A percentile compares a stretch with the other conserved stretches of the same genome.
Conservation (phyloP, 2,888 invertebrate genomes). For the Slavum lentiscoides region DNA sequence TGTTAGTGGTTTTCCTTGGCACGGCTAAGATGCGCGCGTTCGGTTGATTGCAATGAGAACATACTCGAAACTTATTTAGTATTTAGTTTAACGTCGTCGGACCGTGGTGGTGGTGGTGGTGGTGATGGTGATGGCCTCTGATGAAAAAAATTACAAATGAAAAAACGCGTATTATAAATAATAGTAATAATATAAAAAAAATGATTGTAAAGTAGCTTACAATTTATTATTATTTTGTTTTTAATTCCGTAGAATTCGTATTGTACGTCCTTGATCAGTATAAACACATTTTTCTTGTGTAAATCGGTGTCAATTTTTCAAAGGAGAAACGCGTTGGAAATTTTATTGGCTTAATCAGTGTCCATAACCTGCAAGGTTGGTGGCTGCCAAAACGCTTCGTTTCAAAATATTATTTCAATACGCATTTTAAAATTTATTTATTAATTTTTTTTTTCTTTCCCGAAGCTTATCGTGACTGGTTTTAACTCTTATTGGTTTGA, state of each 20-base stretch:
- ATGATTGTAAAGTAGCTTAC: neutral
- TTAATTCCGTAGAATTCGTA: neutral
- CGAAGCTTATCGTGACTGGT: neutral
- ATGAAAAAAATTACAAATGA: constrained; percentile 3
- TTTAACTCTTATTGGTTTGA: constrained; percentile 8
- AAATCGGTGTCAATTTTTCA: constrained; percentile 17
- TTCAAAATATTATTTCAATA: constrained; percentile 6
- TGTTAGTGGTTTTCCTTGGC: constrained; percentile 49
- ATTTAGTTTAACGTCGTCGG: neutral
- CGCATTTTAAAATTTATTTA: constrained; percentile 24
- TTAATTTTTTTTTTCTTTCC: neutral
- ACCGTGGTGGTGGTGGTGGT: neutral
- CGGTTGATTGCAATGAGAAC: constrained; percentile 35
- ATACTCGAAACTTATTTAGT: neutral
- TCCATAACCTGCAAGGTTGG: neutral
- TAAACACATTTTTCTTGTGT: constrained; percentile 22
- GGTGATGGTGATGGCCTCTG: constrained; percentile 22
- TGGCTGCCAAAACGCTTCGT: constrained; percentile 1
- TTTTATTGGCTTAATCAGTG: neutral
- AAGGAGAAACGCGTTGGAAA: constrained; percentile 7
- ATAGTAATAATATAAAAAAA: neutral
- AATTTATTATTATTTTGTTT: too few relatives aligned
- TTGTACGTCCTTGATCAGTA: neutral
- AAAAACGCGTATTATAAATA: constrained; percentile 1
- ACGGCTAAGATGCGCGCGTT: constrained; percentile 7